Conservation (phyloP, 64 coral and sea anemone genomes). For the Porites australiensis region DNA sequence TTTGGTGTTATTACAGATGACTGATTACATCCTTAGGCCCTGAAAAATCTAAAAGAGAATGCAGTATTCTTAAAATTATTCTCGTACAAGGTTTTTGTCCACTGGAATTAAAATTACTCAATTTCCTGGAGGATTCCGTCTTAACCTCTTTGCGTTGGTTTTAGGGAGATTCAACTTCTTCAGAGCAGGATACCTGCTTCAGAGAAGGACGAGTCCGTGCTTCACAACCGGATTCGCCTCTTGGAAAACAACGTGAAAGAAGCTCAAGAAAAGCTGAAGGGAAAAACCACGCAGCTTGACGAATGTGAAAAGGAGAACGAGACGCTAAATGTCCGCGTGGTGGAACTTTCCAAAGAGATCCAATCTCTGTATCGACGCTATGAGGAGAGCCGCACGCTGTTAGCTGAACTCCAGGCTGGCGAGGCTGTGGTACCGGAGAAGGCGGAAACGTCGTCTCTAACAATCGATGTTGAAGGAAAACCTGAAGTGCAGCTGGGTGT, state of each 20-base stretch:
- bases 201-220: slow-evolving; percentile 37
- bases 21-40: too few species aligned
- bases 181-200: slow-evolving; percentile 49
- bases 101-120: too few species aligned
- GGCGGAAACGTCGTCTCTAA: slow-evolving; percentile 37
- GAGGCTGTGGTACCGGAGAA: not conserved
- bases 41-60: too few species aligned
- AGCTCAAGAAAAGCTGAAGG: not conserved
- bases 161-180: slow-evolving; percentile 37
- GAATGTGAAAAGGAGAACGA: slow-evolving; percentile 51
- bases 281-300: slow-evolving; percentile 22
- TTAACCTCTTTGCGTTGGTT: not conserved
- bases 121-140: not conserved
- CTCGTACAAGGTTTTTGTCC: too few species aligned
- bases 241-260: slow-evolving; percentile 33
- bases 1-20: too few species aligned
- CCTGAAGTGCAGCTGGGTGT: slow-evolving; percentile 36
- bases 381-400: not conserved
- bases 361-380: slow-evolving; percentile 30
- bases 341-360: slow-evolving; percentile 37
- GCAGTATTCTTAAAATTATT: too few species aligned
- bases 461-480: slow-evolving; percentile 43
- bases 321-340: slow-evolving; percentile 15
- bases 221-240: slow-evolving; percentile 25
- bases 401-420: slow-evolving; percentile 14